Evolutionary conservation across 2,888 invertebrate species (phyloP).

Genomic region (Podabrus alpinus): DNA sequence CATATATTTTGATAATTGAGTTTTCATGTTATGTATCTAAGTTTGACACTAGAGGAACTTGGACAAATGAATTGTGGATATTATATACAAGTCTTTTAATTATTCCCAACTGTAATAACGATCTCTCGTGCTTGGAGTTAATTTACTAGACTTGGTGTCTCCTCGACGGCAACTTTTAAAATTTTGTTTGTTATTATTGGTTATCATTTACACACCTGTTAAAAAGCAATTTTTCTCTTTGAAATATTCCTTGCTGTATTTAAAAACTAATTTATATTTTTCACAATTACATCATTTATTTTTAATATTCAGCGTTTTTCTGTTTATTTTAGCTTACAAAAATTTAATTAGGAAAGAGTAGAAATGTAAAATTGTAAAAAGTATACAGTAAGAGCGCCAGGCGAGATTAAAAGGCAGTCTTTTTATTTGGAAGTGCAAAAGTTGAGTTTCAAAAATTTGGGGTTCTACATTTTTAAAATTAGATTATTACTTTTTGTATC

Average conservation of each 20-base stretch:
- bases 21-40: slow-evolving; percentile 15
- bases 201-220: slow-evolving; percentile 18
- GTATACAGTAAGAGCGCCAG: background rate
- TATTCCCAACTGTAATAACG: slow-evolving; percentile 16
- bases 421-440: too few species aligned
- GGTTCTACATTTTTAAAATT: background rate
- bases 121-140: slow-evolving; percentile 14
- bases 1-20: slow-evolving; percentile 11
- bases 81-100: slow-evolving; percentile 12
- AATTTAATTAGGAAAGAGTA: background rate
- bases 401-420: too few species aligned
- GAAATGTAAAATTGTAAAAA: background rate
- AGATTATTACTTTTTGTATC: background rate
- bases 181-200: slow-evolving; percentile 4
- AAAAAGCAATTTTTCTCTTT: background rate
- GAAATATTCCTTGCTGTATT: background rate
- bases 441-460: background rate
- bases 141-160: slow-evolving; percentile 13
- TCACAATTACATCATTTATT: background rate
- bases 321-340: background rate
- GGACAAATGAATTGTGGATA: slow-evolving; percentile 8
- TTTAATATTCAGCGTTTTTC: background rate
- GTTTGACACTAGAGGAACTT: slow-evolving; percentile 10
- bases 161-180: slow-evolving; percentile 7
- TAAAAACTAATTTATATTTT: background rate